phyloP scores from a whole-genome alignment of 2,888 invertebrate species.

The Hemithea aestivaria region DNA sequence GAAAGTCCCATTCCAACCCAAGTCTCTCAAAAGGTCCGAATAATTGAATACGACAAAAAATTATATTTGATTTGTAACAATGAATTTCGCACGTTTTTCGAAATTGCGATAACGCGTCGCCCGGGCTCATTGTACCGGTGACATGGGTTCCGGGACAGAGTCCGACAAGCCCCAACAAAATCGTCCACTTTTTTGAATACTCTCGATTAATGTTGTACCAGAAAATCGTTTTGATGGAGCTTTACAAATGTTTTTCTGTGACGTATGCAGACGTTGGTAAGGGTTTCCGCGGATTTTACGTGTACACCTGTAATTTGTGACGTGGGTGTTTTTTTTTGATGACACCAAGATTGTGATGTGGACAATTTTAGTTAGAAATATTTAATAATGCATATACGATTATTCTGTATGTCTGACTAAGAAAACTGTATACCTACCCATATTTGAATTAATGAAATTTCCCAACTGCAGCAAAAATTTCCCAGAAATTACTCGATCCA shows the following conservation, averaged over 20 bases:
- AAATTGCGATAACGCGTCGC: conserved; percentile 54
- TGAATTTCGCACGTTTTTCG: conserved; percentile 50
- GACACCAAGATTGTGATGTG: background rate
- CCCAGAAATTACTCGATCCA: no score
- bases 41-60: conserved; percentile 34
- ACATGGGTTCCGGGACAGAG: conserved; percentile 62
- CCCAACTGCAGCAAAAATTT: no score
- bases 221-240: conserved; percentile 68
- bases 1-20: background rate
- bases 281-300: conserved; percentile 15
- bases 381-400: no score
- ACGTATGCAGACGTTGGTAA: conserved; percentile 31
- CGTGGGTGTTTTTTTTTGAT: background rate
- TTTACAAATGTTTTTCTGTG: conserved; percentile 51
- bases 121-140: conserved; percentile 59
- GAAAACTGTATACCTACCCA: no score
- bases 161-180: conserved; percentile 44
- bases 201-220: conserved; percentile 61
- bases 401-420: no score
- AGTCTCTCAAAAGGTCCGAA: conserved; percentile 13
- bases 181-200: conserved; percentile 64
- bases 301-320: conserved; percentile 13
- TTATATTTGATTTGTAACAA: conserved; percentile 58
- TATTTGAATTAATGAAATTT: no score
- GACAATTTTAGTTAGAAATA: no score